These are phyloP conservation scores for Lucinisca nassula DNA, from an alignment of 2,888 invertebrate species.

Conservation along the genomic window DNA sequence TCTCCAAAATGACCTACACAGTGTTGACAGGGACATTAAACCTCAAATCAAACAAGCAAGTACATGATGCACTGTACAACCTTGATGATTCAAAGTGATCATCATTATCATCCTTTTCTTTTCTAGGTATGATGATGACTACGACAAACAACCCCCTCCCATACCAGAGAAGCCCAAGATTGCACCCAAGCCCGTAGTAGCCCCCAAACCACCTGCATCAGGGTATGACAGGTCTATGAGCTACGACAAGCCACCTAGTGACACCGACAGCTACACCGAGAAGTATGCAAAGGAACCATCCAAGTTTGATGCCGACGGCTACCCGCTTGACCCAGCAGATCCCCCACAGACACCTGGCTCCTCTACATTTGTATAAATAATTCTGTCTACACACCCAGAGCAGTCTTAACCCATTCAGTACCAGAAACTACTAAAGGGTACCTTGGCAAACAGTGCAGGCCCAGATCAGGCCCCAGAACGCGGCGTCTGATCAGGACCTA, in stretches of 20 bases:
- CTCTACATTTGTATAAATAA: constrained; percentile 46
- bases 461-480: too few relatives aligned
- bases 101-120: neutral
- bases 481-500: too few relatives aligned
- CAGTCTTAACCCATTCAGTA: too few relatives aligned
- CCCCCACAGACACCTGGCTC: constrained; percentile 3
- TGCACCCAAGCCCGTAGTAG: neutral
- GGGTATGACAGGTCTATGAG: constrained; percentile 34
- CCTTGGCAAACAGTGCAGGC: too few relatives aligned
- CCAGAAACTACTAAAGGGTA: too few relatives aligned
- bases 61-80: too few relatives aligned
- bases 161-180: constrained; percentile 13
- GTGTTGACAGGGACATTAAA: too few relatives aligned
- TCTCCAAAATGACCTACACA: too few relatives aligned
- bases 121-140: constrained; percentile 27
- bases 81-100: too few relatives aligned
- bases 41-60: too few relatives aligned
- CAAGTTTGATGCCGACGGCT: constrained; percentile 78
- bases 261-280: constrained; percentile 27
- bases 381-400: neutral
- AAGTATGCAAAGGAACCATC: constrained; percentile 71
- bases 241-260: constrained; percentile 42
- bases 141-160: constrained; percentile 24
- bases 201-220: neutral
- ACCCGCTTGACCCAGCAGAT: constrained; percentile 56